A percentile compares a stretch with the other conserved stretches of the same genome.
phyloP scores from a whole-genome alignment of 23 tunicate species.

The Clavelina lepadiformis region DNA sequence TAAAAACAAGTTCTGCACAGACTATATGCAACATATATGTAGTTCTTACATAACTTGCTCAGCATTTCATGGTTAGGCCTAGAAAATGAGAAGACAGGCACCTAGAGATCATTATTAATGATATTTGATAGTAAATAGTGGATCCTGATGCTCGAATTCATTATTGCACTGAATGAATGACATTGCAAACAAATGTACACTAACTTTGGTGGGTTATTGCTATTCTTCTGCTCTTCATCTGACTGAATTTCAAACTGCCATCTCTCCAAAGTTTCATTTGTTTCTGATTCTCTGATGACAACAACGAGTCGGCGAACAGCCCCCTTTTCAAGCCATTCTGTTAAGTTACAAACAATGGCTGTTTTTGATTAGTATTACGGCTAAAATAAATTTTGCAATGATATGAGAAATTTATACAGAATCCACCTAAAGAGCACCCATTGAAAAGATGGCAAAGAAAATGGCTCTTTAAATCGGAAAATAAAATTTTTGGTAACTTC shows the following conservation, averaged over 20 bases:
- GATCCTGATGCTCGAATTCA: too few relatives aligned
- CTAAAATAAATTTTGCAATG: background rate
- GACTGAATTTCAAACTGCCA: slow-evolving; percentile 92
- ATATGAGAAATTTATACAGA: background rate
- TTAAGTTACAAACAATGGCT: background rate
- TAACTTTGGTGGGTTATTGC: background rate
- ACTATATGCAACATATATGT: too few relatives aligned
- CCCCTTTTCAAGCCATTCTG: slow-evolving; percentile 79
- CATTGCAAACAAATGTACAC: too few relatives aligned
- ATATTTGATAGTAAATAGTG: too few relatives aligned
- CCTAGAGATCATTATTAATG: too few relatives aligned
- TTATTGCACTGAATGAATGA: too few relatives aligned
- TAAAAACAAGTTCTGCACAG: too few relatives aligned
- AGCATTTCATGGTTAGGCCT: too few relatives aligned
- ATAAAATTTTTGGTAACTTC: background rate
- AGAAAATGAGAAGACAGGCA: too few relatives aligned
- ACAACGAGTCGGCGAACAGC: slow-evolving; percentile 74
- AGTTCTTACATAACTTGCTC: too few relatives aligned
- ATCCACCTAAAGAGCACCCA: background rate
- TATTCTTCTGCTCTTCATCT: slow-evolving; percentile 3
- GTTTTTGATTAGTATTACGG: too few relatives aligned
- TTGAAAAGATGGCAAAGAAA: background rate
- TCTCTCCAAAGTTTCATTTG: slow-evolving; percentile 81
- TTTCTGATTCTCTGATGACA: slow-evolving; percentile 65
- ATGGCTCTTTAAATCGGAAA: too few relatives aligned